Evolutionary conservation across 2,797 vertebrate genomes (phyloP).

Genomic region (Enteromius radiatus): DNA sequence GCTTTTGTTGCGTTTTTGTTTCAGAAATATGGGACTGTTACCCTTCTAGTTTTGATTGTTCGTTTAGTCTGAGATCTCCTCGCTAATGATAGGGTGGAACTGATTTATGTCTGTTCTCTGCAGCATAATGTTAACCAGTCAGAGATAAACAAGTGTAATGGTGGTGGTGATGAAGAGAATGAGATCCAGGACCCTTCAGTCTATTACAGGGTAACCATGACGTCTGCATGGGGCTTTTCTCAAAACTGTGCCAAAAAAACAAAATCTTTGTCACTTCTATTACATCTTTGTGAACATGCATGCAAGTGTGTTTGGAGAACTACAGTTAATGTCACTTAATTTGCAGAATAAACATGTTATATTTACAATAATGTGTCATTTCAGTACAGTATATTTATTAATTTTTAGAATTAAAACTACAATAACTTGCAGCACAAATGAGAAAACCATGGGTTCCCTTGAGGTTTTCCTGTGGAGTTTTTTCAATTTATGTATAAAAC

Average conservation of each 20-base stretch:
- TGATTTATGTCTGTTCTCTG: conserved; percentile 35
- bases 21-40: neutral
- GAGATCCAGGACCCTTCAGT: conserved; percentile 64
- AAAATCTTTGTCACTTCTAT: neutral
- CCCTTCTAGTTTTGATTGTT: conserved; percentile 10
- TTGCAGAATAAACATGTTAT: neutral
- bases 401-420: neutral
- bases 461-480: neutral
- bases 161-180: conserved; percentile 62
- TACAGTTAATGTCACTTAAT: too few relatives aligned
- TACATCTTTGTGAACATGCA: neutral
- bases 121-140: conserved; percentile 39
- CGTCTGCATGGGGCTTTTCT: conserved; percentile 59
- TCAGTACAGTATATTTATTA: neutral
- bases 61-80: conserved; percentile 7
- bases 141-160: conserved; percentile 37
- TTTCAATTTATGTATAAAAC: neutral
- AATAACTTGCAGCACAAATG: neutral
- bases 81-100: conserved; percentile 45
- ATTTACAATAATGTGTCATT: neutral
- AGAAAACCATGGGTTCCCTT: neutral
- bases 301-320: neutral
- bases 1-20: neutral
- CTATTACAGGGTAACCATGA: conserved; percentile 63
- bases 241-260: neutral